phyloP scores from a whole-genome alignment of 2,888 invertebrate species.

The Lasioglossum vierecki region DNA sequence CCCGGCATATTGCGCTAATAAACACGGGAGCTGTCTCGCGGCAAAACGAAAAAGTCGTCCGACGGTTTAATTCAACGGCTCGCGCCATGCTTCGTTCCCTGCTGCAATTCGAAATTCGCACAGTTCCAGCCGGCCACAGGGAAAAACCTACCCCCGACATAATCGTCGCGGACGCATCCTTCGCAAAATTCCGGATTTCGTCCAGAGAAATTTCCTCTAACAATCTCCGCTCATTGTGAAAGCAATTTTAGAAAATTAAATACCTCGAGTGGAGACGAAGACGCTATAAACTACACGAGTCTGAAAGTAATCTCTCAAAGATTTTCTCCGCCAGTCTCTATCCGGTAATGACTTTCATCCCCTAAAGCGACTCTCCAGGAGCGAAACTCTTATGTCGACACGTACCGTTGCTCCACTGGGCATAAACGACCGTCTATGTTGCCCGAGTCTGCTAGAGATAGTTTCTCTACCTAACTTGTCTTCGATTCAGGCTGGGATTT shows the following conservation, averaged over 20 bases:
- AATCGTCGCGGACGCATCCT: background rate
- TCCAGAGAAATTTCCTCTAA: background rate
- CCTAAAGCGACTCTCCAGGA: background rate
- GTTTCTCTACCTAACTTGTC: background rate
- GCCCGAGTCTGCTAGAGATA: background rate
- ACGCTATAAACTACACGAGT: background rate
- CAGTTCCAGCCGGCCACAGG: background rate
- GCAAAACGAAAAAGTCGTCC: slow-evolving; percentile 14
- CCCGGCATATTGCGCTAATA: slow-evolving; percentile 26
- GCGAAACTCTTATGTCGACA: background rate
- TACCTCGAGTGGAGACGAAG: background rate
- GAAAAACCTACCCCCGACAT: background rate
- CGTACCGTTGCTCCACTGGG: slow-evolving; percentile 11
- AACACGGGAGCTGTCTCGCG: slow-evolving; percentile 3
- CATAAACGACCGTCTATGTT: background rate
- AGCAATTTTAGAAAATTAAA: background rate
- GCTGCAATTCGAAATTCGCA: slow-evolving; percentile 2
- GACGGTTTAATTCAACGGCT: background rate
- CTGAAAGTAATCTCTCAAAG: background rate
- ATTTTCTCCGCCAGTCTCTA: background rate
- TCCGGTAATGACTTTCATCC: background rate
- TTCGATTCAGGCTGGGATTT: background rate
- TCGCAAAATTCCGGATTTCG: background rate
- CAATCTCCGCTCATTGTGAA: background rate
- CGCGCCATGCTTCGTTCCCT: background rate